phyloP scores from a whole-genome alignment of 2,113 vertebrate genomes.

The Hippocampus barbouri region DNA sequence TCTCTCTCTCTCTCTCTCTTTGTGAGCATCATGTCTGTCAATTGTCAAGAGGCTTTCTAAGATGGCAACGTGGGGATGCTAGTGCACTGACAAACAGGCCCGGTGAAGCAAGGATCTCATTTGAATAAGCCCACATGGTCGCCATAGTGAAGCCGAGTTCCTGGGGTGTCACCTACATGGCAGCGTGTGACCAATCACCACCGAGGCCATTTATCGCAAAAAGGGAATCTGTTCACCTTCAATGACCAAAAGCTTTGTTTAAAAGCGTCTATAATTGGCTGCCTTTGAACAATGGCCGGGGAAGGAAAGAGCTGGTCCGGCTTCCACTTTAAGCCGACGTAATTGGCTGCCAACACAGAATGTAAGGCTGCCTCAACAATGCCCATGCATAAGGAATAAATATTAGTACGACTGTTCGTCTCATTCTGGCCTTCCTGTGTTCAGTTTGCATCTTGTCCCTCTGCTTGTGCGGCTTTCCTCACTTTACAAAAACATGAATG shows the following conservation, averaged over 20 bases:
- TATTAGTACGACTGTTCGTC: not conserved
- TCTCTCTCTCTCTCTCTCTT: conserved; percentile 21
- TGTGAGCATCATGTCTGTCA: conserved; percentile 36
- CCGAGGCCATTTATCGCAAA: conserved; percentile 27
- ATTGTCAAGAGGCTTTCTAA: conserved; percentile 41
- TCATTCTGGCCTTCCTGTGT: no score
- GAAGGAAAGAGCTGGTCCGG: conserved; percentile 18
- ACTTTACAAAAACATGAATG: not conserved
- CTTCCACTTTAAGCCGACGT: not conserved
- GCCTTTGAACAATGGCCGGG: conserved; percentile 45
- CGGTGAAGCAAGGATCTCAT: conserved; percentile 22
- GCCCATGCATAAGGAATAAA: not conserved
- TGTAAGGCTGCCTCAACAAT: not conserved
- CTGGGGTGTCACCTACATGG: not conserved
- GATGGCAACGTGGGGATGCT: conserved; percentile 41
- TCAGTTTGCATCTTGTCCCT: not conserved
- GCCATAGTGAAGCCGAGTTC: not conserved
- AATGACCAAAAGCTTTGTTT: conserved; percentile 48
- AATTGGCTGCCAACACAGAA: conserved; percentile 3
- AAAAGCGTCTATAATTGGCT: conserved; percentile 66
- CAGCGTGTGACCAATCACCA: conserved; percentile 1
- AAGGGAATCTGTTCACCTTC: conserved; percentile 32
- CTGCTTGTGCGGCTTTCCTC: not conserved
- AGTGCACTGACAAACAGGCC: conserved; percentile 29
- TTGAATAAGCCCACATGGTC: not conserved